Base-by-base conservation (phyloP, 2,888 invertebrate species). In the Apotomis capreana region DNA sequence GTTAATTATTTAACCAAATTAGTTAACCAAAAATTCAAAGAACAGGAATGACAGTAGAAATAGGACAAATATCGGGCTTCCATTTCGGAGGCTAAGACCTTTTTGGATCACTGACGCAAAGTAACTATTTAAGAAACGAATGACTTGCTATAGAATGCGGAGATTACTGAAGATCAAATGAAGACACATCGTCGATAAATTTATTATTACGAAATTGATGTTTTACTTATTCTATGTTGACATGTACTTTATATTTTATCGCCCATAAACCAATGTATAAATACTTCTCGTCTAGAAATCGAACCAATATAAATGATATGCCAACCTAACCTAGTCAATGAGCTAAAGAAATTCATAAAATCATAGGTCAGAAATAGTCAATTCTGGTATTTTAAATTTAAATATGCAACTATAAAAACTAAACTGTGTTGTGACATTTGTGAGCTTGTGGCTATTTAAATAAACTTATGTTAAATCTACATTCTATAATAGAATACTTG, bases 231-330 rank as follows among this genome's bases (percentile, higher is more conserved):
- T 10, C 9, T 0, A 49, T 49, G 49, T 10, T 49, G 49, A 49
- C 49, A 12, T 49, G 6, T 49, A 8, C 9, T 8, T 49, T 49
- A 49, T 49, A 49, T 49, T 49, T 49, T 49, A 49, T 49, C 3
- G 3, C 49, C 49, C 6, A 40, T 40, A 40, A 40, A 40, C 6
- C 40, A 40, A 40, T 40, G 6, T 40, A 49, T 49, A 9, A 49
- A 49, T 49, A 10, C 49, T 52, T 37, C n/a, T 52, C n/a, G 10
- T 54, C 6, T 40, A 54, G 52, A 63, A 54, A 63, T 52, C 12
- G 0, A 13, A 63, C 13, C 52, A 54, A 40, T 40, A 3, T 5
- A 54, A 54, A 51, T 54, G 10, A 10, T 9, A 63, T 40, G 13
- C 40, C 3, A 54, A 4, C 54, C 13, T 54, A 54, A 61, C 40